Base-by-base conservation (phyloP, 1,140 invertebrate genomes). In the Hycleus cichorii region DNA sequence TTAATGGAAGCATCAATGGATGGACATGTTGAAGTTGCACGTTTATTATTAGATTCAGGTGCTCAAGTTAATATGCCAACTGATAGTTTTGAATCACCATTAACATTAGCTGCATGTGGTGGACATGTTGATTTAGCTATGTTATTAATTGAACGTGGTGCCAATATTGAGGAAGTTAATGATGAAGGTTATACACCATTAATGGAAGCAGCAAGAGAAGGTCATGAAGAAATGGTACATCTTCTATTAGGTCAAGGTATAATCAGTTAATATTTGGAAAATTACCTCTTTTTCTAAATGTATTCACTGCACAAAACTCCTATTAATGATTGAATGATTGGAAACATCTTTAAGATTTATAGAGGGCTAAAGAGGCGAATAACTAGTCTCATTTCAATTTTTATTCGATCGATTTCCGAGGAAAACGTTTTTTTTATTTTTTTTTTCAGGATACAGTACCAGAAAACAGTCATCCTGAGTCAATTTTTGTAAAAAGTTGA, bases 1-100 rank as follows among this genome's bases (percentile, higher is more conserved):
- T 77, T 99, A 2, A 98, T 99, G 95, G 97, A 99, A 77, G 96
- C 97, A 24, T 97, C 94, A 32, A 99, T 99, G 96, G 97, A 99
- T 78, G 97, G 97, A 2, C 96, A 99, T 75, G 87, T 98, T 0
- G 94, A 98, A 76, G 95, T 98, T 25, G 94, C 94, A 2, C 76
- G 93, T 38, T 59, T 67, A n/a, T 67, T 99, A 32, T 76, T 98
- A 9, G 93, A 97, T 78, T 95, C 92, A n/a, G 95, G 94, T 54
- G 96, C 97, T 40, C 94, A 98, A 61, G 70, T 72, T 6, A 98
- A 98, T 77, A 97, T 99, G 95, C 94, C 95, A 46, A 96, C 93
- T 40, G 97, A 99, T 74, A 98, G 95, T 76, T 99, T 99, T 78
- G 97, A 99, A 77, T 98, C 95, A 18, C 97, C 97, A 25, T 79